Percentiles rank a stretch among this genome's conserved stretches.
These are phyloP conservation scores for Macrobrachium rosenbergii DNA, from an alignment of 1,140 invertebrate genomes.

Conservation along the genomic window DNA sequence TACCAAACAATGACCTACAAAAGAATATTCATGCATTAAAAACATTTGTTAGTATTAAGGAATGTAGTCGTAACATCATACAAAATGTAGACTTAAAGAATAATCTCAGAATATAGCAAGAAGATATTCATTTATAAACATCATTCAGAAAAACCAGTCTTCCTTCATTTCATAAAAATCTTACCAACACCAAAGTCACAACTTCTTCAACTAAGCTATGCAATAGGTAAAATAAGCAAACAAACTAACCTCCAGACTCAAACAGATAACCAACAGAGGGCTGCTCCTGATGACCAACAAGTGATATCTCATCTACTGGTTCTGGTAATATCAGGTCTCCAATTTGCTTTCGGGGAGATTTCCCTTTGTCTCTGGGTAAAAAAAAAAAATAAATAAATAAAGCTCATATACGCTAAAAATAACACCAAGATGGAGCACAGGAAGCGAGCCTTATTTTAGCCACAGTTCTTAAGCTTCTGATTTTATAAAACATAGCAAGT, in stretches of 20 bases:
- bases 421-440: neutral
- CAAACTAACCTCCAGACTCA: slow-evolving; percentile 43
- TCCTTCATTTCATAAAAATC: no score
- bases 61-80: neutral
- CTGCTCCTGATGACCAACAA: slow-evolving; percentile 54
- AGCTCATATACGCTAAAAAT: slow-evolving; percentile 72
- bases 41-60: neutral
- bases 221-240: no score
- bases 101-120: no score
- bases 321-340: slow-evolving; percentile 49
- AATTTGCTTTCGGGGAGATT: slow-evolving; percentile 62
- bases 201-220: no score
- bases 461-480: no score
- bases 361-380: slow-evolving; percentile 56
- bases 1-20: slow-evolving; percentile 56
- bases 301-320: slow-evolving; percentile 57
- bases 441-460: no score
- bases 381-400: slow-evolving; percentile 4
- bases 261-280: slow-evolving; percentile 45
- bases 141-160: no score
- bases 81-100: neutral
- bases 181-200: no score
- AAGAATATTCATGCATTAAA: neutral
- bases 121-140: no score
- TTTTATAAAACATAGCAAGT: no score